Percentiles rank a stretch among this genome's conserved stretches.
Evolutionary conservation across 1,140 invertebrate genomes (phyloP).

Genomic region (Propsilocerus akamusi): DNA sequence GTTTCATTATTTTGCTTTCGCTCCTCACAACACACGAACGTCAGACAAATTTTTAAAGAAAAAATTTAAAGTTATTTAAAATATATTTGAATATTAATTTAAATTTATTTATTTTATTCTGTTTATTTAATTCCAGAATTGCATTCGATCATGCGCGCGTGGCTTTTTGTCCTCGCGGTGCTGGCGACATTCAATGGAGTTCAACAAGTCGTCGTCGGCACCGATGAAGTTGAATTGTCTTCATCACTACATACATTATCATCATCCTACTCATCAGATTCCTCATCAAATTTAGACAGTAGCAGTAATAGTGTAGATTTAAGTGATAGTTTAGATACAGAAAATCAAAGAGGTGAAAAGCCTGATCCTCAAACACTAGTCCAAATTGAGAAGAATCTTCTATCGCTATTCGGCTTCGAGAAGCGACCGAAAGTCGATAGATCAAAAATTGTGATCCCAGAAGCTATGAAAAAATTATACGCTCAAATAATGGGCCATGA

Average conservation of each 20-base stretch:
- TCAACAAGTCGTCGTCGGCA: constrained; percentile 25
- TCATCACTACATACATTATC: constrained; percentile 5
- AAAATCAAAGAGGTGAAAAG: constrained; percentile 16
- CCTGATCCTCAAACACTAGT: constrained; percentile 25
- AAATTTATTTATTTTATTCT: constrained; percentile 9
- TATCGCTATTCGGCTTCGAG: constrained; percentile 55
- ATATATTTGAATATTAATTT: constrained; percentile 10
- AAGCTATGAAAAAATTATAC: constrained; percentile 61
- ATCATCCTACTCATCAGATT: constrained; percentile 9
- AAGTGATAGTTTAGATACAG: constrained; percentile 5
- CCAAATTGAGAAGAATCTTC: constrained; percentile 43
- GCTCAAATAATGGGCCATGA: constrained; percentile 35
- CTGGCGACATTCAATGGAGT: constrained; percentile 25
- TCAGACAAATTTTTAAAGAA: constrained; percentile 18
- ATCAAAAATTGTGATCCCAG: constrained; percentile 41
- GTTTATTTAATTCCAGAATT: constrained; percentile 26
- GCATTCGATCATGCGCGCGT: constrained; percentile 30
- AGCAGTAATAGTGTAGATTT: neutral
- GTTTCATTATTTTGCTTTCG: no score
- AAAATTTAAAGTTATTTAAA: no score
- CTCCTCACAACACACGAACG: no score
- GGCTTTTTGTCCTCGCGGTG: constrained; percentile 28
- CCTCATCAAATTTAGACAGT: constrained; percentile 5
- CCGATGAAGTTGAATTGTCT: constrained; percentile 18
- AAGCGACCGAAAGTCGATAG: constrained; percentile 31